Base-by-base conservation (phyloP, 1,140 invertebrate species). In the Drosophila teissieri region DNA sequence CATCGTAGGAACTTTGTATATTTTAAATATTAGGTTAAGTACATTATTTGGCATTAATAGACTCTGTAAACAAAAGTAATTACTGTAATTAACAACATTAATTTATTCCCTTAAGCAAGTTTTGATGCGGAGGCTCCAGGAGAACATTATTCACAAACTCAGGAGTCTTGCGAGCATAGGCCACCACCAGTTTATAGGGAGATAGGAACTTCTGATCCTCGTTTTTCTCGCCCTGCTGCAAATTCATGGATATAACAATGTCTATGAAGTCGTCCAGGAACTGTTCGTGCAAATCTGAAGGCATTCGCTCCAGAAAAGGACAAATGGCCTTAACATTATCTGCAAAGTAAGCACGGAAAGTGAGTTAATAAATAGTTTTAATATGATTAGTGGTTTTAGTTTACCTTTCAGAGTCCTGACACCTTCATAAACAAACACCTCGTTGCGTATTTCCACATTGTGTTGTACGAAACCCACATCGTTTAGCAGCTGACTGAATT, bases 291-390 rank as follows among this genome's bases (percentile, higher is more conserved):
- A 95, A 65, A 1, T 94, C 88, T 0, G 92, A 74, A 0, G 96
- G 95, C 61, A 97, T 95, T 24, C 94, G 92, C 4, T 93, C 91
- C 44, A 96, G 81, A 78, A 97, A 97, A 0, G 96, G 96, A 86
- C 96, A 96, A 4, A 97, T 94, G 0, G 96, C 96, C 62, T 93
- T 93, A 0, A 95, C 93, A 27, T 96, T 95, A 78, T 95, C 96
- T 82, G 10, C 4, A 44, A 69, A 48, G 67, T 2, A 12, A 14
- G 14, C 22, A 10, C 2, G 7, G 34, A 39, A 31, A 17, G 19
- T 8, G 2, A 17, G 37, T 37, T 15, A 10, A 11, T 15, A 27
- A n/a, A 2, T 4, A 14, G n/a, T 27, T 15, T 7, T 0, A 12
- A 15, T 22, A 31, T 5, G 10, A 1, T 14, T 8, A 0, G 2